Evolutionary conservation across 2,113 vertebrate species (phyloP), one percentile per base, ranked within the genome.

Genomic region (Colius striatus): DNA sequence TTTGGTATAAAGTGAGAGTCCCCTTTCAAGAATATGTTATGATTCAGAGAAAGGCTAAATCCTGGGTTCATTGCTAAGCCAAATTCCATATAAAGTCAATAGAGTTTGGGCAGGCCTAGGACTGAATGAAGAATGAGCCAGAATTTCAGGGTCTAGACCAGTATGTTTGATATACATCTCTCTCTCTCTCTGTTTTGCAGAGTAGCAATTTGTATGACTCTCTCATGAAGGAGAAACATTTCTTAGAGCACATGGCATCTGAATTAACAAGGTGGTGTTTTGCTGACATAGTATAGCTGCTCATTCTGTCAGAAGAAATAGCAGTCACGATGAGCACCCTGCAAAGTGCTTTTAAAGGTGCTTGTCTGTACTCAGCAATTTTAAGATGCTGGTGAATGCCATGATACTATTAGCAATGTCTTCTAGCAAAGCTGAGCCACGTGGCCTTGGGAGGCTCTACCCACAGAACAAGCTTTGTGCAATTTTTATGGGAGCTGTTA

Each of bases 401-500:
- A 34, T 55, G 63, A 27, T 72, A 32, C 22, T 68, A 4, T 86
- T 84, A 92, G 53, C 76, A 87, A 68, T 68, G 65, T 78, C 90
- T 45, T 68, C 4, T 50, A 94, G 88, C 76, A 53, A 88, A 93
- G 57, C 92, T 96, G 93, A 96, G 91, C 82, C 94, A 63, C 5
- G 1, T 71, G 74, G 70, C 57, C 70, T 80, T 72, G 63, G 66
- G 63, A 70, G 21, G 68, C 63, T 83, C 68, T 63, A 34, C 34
- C 71, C 43, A 21, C 26, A 74, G 51, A 83, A 83, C 26, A 70
- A 76, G 43, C 13, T 61, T 61, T 60, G 72, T 94, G 87, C 79
- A 67, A 0, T 74, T 61, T 45, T 74, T 47, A 1, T 12, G 51
- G 32, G 21, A 85, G 36, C 53, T 80, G 76, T 83, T 18, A 54